phyloP scores from a whole-genome alignment of 2,888 invertebrate genomes.

The Acleris literana region DNA sequence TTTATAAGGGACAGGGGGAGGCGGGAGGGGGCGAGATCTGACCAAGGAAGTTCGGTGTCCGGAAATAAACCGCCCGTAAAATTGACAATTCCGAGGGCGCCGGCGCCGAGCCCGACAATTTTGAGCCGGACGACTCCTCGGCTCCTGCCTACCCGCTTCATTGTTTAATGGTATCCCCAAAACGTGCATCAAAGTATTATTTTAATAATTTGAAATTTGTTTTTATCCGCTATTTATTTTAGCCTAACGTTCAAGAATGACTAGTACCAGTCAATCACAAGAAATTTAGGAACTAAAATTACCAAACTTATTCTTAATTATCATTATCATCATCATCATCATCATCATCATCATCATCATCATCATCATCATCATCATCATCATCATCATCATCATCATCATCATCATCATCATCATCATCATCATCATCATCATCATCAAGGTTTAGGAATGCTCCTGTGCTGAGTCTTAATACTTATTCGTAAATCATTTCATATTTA shows the following conservation, averaged over 20 bases:
- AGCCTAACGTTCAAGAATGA: background rate
- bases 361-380: too few species aligned
- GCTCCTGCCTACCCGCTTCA: constrained; percentile 14
- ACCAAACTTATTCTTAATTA: too few species aligned
- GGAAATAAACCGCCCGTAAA: constrained; percentile 87
- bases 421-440: too few species aligned
- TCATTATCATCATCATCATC: too few species aligned
- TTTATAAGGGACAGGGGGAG: constrained; percentile 55
- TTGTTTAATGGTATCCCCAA: constrained; percentile 6
- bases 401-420: too few species aligned
- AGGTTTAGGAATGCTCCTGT: too few species aligned
- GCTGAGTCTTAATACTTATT: too few species aligned
- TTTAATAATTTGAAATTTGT: background rate
- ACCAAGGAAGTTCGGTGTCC: constrained; percentile 82
- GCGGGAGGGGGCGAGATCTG: constrained; percentile 60
- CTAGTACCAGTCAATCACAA: too few species aligned
- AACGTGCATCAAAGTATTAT: background rate
- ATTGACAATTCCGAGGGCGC: constrained; percentile 86
- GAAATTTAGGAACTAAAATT: too few species aligned
- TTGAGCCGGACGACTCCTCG: constrained; percentile 48
- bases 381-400: too few species aligned
- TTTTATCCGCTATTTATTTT: background rate
- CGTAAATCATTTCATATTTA: too few species aligned
- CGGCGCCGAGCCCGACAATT: constrained; percentile 72
- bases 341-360: too few species aligned